phyloP scores from a whole-genome alignment of 2,797 vertebrate genomes.

The Enoplosus armatus region DNA sequence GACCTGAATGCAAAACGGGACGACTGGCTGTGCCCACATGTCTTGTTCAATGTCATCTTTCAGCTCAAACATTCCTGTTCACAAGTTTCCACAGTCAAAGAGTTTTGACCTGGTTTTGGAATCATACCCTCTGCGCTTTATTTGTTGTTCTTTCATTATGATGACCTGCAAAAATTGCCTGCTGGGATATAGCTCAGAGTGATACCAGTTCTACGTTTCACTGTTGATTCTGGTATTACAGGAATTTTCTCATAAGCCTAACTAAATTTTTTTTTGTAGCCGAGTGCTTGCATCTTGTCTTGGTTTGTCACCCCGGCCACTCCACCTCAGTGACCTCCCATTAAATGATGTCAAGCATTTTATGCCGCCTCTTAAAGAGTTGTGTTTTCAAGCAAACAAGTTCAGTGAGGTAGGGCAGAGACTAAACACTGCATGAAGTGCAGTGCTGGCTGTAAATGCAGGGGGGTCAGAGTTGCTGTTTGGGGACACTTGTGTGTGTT shows the following conservation, averaged over 20 bases:
- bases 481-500: slow-evolving; percentile 54
- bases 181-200: slow-evolving; percentile 5
- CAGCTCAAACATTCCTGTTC: slow-evolving; percentile 25
- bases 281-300: slow-evolving; percentile 9
- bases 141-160: slow-evolving; percentile 25
- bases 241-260: neutral
- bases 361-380: slow-evolving; percentile 54
- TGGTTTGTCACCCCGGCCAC: slow-evolving; percentile 42
- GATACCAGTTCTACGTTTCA: slow-evolving; percentile 23
- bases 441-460: slow-evolving; percentile 38
- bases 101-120: slow-evolving; percentile 28
- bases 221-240: slow-evolving; percentile 10
- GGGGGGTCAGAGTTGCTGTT: slow-evolving; percentile 28
- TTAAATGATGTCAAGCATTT: slow-evolving; percentile 70
- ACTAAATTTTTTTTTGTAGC: neutral
- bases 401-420: slow-evolving; percentile 36
- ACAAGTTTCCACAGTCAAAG: slow-evolving; percentile 11
- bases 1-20: slow-evolving; percentile 43
- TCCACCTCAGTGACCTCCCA: slow-evolving; percentile 49
- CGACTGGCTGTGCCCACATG: slow-evolving; percentile 27
- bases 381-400: slow-evolving; percentile 57
- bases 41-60: slow-evolving; percentile 19
- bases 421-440: slow-evolving; percentile 26
- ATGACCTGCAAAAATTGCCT: slow-evolving; percentile 20
- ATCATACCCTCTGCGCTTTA: neutral